Percentiles rank a stretch among this genome's conserved stretches.
These are phyloP conservation scores for Embiotoca jacksoni DNA, from an alignment of 2,113 vertebrate species.

Conservation along the genomic window DNA sequence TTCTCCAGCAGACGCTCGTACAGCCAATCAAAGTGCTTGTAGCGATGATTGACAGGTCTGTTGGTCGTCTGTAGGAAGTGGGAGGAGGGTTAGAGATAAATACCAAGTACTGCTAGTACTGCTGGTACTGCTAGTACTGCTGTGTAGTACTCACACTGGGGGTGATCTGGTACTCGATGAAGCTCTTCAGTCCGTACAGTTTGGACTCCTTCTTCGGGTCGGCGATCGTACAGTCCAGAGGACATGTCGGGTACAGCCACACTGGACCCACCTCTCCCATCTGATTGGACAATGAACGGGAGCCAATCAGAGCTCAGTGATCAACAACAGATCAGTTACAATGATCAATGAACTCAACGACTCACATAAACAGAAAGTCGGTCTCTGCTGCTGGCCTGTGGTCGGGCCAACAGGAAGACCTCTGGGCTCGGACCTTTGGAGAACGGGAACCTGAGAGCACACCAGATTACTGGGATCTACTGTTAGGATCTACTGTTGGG, in stretches of 20 bases:
- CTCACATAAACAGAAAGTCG: conserved; percentile 92
- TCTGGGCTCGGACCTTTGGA: conserved; percentile 91
- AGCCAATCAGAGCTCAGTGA: conserved; percentile 17
- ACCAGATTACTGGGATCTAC: neutral
- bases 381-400: conserved; percentile 89
- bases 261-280: conserved; percentile 89
- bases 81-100: neutral
- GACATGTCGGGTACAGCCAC: conserved; percentile 91
- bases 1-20: conserved; percentile 94
- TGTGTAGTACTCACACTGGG: conserved; percentile 85
- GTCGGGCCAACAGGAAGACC: conserved; percentile 91
- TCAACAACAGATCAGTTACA: neutral
- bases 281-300: conserved; percentile 30
- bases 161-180: conserved; percentile 94
- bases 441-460: conserved; percentile 89
- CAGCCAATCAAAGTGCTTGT: conserved; percentile 98
- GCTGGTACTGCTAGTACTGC: no score
- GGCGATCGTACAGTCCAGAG: conserved; percentile 92
- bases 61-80: conserved; percentile 88
- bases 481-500: no score
- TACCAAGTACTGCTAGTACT: neutral
- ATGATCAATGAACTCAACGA: neutral
- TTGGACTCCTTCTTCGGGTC: conserved; percentile 95
- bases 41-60: conserved; percentile 94
- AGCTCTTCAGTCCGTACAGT: conserved; percentile 96